phyloP scores from a whole-genome alignment of 2,113 vertebrate species.

The Aythya baeri region DNA sequence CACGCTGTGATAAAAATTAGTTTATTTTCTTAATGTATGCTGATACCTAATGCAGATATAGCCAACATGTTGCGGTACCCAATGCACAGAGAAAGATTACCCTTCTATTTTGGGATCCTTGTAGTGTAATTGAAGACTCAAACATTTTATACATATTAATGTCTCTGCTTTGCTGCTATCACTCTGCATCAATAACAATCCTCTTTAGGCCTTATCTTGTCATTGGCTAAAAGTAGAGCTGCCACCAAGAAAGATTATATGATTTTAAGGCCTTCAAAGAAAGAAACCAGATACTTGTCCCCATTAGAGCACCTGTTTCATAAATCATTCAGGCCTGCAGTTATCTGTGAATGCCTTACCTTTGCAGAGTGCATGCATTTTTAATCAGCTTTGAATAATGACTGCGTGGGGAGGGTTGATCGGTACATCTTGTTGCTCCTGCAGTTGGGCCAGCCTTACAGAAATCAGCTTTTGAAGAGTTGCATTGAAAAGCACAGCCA shows the following conservation, averaged over 20 bases:
- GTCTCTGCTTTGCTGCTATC: background rate
- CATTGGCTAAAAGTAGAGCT: background rate
- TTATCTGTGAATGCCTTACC: background rate
- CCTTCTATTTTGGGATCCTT: background rate
- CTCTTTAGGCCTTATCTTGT: background rate
- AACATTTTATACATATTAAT: background rate
- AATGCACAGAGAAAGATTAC: background rate
- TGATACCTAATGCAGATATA: background rate
- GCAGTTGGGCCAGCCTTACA: background rate
- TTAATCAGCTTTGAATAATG: constrained; percentile 61
- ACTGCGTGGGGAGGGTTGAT: background rate
- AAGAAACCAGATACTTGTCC: constrained; percentile 50
- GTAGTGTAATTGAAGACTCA: background rate
- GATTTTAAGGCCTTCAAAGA: constrained; percentile 29
- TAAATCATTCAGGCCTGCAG: constrained; percentile 67
- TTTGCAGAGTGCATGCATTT: constrained; percentile 49
- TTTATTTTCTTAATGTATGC: background rate
- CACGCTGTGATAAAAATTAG: background rate
- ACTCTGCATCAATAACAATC: background rate
- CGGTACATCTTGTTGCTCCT: background rate
- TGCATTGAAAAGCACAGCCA: background rate
- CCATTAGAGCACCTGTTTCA: constrained; percentile 38
- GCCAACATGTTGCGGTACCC: background rate
- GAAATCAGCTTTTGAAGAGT: background rate
- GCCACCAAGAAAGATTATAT: background rate